Conservation (phyloP, 2,797 vertebrate species). For the Melanotaenia parkinsoni region DNA sequence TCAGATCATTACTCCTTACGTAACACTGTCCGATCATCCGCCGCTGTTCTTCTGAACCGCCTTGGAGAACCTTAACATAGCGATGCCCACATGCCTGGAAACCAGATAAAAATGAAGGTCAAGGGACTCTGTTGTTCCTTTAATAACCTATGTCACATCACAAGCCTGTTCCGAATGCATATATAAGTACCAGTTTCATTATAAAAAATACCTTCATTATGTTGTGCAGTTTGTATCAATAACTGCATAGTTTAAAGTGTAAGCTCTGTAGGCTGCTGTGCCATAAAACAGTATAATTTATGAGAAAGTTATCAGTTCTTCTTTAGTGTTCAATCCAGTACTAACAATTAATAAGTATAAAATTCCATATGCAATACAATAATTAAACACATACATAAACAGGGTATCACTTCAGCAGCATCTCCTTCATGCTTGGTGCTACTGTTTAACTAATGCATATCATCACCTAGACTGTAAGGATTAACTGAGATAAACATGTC, state of each 20-base stretch:
- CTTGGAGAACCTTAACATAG: constrained; percentile 85
- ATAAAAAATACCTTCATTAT: not conserved
- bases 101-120: not conserved
- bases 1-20: constrained; percentile 89
- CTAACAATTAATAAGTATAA: not conserved
- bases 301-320: not conserved
- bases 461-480: constrained; percentile 12
- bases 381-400: constrained; percentile 1
- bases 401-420: not conserved
- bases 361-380: not conserved
- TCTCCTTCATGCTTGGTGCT: not conserved
- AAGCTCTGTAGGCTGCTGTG: not conserved
- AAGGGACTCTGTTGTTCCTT: not conserved
- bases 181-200: not conserved
- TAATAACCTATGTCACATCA: not conserved
- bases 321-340: not conserved
- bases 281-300: not conserved
- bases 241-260: not conserved
- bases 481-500: constrained; percentile 6
- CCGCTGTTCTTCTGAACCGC: constrained; percentile 82
- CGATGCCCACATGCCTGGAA: constrained; percentile 92
- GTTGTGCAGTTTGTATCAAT: not conserved
- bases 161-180: not conserved
- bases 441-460: not conserved
- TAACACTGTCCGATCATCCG: constrained; percentile 94